phyloP scores from a whole-genome alignment of 2,888 invertebrate genomes.

The Brachyopa scutellaris region DNA sequence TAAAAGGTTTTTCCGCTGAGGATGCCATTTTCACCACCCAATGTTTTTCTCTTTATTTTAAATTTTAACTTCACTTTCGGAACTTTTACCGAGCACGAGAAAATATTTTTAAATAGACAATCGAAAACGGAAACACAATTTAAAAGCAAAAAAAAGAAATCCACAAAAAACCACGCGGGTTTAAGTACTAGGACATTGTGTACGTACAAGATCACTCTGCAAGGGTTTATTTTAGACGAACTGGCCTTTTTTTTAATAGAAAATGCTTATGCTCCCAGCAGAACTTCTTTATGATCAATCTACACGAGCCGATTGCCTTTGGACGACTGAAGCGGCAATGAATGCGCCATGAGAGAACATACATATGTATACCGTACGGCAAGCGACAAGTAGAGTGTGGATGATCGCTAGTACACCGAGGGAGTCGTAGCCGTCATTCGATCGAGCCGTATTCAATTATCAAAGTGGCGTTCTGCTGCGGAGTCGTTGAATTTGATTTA shows the following conservation, averaged over 20 bases:
- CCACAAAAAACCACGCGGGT: constrained; percentile 1
- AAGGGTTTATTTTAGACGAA: constrained; percentile 13
- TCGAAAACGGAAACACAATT: constrained; percentile 35
- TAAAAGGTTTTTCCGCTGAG: constrained; percentile 56
- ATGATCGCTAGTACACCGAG: too few species aligned
- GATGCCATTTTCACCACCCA: constrained; percentile 37
- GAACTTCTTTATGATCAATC: constrained; percentile 25
- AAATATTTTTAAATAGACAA: constrained; percentile 43
- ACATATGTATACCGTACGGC: not conserved
- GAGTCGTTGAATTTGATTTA: constrained; percentile 15
- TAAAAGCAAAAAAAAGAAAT: not conserved
- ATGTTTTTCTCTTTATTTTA: not conserved
- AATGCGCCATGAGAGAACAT: constrained; percentile 40
- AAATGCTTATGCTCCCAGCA: too few species aligned
- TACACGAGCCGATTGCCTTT: constrained; percentile 51
- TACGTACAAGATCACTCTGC: not conserved
- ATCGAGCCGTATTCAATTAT: too few species aligned
- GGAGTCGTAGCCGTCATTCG: constrained; percentile 9
- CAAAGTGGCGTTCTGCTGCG: not conserved
- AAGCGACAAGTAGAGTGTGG: not conserved
- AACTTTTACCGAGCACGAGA: constrained; percentile 3
- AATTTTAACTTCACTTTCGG: constrained; percentile 6
- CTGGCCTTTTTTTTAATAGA: not conserved
- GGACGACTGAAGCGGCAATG: constrained; percentile 45
- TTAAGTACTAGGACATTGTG: constrained; percentile 32